phyloP scores from a whole-genome alignment of 2,113 vertebrate genomes.

The Elanus axillaris region DNA sequence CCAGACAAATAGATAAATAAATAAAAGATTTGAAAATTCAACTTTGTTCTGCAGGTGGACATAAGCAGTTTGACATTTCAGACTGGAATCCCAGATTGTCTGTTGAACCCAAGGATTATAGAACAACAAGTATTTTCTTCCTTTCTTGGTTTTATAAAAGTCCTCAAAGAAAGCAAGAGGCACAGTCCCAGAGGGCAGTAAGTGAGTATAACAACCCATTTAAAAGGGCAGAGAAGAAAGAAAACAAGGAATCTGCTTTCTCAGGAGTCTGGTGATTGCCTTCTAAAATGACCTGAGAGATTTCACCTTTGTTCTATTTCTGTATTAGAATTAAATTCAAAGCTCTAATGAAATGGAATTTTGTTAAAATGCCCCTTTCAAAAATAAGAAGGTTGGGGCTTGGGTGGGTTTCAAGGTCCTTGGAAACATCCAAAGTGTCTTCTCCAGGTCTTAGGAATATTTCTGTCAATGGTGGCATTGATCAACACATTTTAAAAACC shows the following conservation, averaged over 20 bases:
- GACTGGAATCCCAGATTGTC: neutral
- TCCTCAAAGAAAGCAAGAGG: neutral
- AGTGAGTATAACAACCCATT: neutral
- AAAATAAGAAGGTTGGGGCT: neutral
- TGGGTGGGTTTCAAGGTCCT: neutral
- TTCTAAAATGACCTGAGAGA: neutral
- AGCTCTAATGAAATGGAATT: neutral
- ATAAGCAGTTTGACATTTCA: constrained; percentile 36
- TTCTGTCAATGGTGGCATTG: neutral
- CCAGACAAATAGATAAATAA: constrained; percentile 28
- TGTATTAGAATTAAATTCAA: neutral
- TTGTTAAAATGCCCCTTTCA: neutral
- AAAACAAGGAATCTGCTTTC: neutral
- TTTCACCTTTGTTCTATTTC: neutral
- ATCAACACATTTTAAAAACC: accelerated
- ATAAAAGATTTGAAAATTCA: constrained; percentile 44
- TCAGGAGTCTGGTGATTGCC: neutral
- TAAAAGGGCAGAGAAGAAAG: neutral
- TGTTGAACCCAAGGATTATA: constrained; percentile 23
- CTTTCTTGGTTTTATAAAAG: neutral
- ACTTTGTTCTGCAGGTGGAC: constrained; percentile 28
- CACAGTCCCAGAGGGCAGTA: neutral
- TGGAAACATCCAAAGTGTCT: neutral
- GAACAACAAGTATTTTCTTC: neutral
- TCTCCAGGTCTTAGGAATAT: neutral